Conservation (phyloP, 2,797 vertebrate genomes). For the Pipistrellus pipistrellus region DNA sequence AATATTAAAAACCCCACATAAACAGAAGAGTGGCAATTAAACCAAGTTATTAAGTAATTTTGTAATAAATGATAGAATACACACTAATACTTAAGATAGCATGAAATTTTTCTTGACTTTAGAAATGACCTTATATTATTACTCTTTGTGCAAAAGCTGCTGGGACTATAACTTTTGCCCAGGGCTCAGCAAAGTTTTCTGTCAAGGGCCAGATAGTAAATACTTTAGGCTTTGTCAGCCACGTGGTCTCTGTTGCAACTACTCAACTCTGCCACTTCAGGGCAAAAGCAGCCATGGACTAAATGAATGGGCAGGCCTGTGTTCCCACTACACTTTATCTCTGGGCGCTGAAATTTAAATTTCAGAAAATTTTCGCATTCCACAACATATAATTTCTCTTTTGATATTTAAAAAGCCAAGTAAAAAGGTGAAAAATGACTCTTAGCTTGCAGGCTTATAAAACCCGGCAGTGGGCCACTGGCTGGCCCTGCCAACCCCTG, state of each 20-base stretch:
- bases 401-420: neutral
- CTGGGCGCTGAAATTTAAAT: neutral
- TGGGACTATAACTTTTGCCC: no score
- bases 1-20: neutral
- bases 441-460: neutral
- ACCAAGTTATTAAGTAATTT: neutral
- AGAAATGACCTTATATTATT: neutral
- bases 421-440: neutral
- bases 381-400: neutral
- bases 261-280: neutral
- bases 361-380: neutral
- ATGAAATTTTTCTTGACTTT: neutral
- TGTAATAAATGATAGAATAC: neutral
- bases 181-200: neutral
- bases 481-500: neutral
- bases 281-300: neutral
- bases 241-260: neutral
- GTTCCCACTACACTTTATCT: neutral
- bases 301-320: rapidly evolving
- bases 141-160: neutral
- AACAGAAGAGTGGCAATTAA: neutral
- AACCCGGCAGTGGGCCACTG: neutral
- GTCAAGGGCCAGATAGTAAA: neutral
- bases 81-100: neutral
- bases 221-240: neutral